Percentiles rank a stretch among this genome's conserved stretches.
These are phyloP conservation scores for Pedetes capensis DNA, from an alignment of 2,113 vertebrate species.

Conservation along the genomic window DNA sequence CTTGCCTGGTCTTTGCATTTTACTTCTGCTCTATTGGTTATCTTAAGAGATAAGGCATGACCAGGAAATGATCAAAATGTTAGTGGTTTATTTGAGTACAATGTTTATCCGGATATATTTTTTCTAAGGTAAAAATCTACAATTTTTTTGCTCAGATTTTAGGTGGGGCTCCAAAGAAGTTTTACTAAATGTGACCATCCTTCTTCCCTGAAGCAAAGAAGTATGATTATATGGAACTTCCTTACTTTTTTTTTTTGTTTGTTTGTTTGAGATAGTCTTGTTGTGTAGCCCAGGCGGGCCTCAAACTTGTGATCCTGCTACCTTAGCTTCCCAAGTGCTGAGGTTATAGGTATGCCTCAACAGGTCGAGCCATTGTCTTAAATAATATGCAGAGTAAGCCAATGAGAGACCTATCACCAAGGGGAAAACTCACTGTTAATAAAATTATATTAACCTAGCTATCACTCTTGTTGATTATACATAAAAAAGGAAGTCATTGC, in stretches of 20 bases:
- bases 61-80: not conserved
- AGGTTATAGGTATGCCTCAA: too few relatives aligned
- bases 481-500: slow-evolving; percentile 18
- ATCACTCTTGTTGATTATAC: slow-evolving; percentile 35
- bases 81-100: not conserved
- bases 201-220: slow-evolving; percentile 41
- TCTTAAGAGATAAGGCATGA: not conserved
- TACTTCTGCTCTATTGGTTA: not conserved
- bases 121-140: slow-evolving; percentile 22
- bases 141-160: slow-evolving; percentile 24
- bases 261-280: too few relatives aligned
- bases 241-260: too few relatives aligned
- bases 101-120: not conserved
- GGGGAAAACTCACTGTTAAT: slow-evolving; percentile 27
- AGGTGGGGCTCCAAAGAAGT: slow-evolving; percentile 5
- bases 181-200: slow-evolving; percentile 24
- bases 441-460: slow-evolving; percentile 51
- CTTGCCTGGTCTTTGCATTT: not conserved
- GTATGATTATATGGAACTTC: not conserved
- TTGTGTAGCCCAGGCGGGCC: too few relatives aligned
- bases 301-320: too few relatives aligned
- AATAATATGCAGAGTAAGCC: slow-evolving; percentile 31
- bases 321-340: too few relatives aligned
- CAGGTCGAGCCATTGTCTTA: not conserved
- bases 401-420: not conserved